Percentiles rank a stretch among this genome's conserved stretches.
Conservation (phyloP, 2,888 invertebrate species). For the Gymnoscelis rufifasciata region DNA sequence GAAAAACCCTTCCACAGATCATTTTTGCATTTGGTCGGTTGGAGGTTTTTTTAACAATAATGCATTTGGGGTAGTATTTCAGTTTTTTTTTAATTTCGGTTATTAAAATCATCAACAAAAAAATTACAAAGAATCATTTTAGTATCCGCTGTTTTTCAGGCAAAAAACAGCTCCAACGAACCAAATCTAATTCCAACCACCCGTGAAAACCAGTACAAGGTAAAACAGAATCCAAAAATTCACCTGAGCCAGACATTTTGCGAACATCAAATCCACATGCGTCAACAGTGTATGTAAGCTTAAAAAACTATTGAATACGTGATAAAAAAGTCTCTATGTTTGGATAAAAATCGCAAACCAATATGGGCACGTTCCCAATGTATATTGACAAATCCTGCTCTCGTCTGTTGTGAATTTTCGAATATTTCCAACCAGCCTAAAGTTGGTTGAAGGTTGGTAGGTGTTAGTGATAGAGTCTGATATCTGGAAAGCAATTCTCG, state of each 20-base stretch:
- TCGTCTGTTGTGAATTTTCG: background rate
- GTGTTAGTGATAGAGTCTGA: background rate
- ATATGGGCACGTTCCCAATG: conserved; percentile 16
- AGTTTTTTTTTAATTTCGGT: too few relatives aligned
- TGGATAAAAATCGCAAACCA: conserved; percentile 21
- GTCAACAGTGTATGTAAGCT: background rate
- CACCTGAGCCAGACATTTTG: too few relatives aligned
- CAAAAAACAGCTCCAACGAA: too few relatives aligned
- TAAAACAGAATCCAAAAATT: too few relatives aligned
- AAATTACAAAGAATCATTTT: too few relatives aligned
- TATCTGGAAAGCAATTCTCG: too few relatives aligned
- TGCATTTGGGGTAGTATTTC: too few relatives aligned
- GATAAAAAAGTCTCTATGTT: conserved; percentile 21
- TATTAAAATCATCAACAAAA: too few relatives aligned
- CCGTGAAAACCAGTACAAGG: background rate
- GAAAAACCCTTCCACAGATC: too few relatives aligned
- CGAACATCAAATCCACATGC: background rate
- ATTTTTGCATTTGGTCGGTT: too few relatives aligned
- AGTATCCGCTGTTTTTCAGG: too few relatives aligned
- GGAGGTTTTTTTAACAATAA: too few relatives aligned
- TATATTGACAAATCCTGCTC: conserved; percentile 13
- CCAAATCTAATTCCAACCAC: background rate
- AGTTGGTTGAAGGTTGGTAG: background rate
- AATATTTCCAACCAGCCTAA: background rate
- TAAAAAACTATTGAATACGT: conserved; percentile 24